Evolutionary conservation across 2,113 vertebrate genomes (phyloP).

Genomic region (Vicugna pacos): DNA sequence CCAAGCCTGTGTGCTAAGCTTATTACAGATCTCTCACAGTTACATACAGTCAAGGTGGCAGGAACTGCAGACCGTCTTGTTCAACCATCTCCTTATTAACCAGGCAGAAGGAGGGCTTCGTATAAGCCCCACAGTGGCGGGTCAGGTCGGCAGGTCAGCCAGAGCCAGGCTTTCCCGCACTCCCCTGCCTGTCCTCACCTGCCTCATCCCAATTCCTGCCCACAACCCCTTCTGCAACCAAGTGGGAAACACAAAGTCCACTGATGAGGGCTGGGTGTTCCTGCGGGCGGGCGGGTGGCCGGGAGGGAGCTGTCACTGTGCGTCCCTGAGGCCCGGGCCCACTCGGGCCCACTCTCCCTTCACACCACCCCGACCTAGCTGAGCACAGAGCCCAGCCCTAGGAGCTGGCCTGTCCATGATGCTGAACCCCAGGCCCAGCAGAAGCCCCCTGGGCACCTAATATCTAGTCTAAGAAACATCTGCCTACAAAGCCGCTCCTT

Average conservation of each 20-base stretch:
- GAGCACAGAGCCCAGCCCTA: background rate
- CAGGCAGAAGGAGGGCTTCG: background rate
- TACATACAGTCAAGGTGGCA: background rate
- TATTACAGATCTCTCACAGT: background rate
- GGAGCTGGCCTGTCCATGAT: background rate
- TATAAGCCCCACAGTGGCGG: background rate
- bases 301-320: no score
- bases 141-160: background rate
- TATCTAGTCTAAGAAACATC: no score
- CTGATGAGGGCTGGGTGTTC: background rate
- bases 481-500: background rate
- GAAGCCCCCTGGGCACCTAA: background rate
- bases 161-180: background rate
- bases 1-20: background rate
- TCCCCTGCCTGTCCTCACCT: background rate
- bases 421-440: background rate
- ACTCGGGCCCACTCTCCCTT: background rate
- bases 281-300: background rate
- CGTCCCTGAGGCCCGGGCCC: background rate
- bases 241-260: background rate
- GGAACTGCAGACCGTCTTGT: background rate
- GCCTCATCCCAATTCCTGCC: background rate
- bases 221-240: background rate
- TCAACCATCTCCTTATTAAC: background rate
- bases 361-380: background rate